Percentiles rank a stretch among this genome's conserved stretches.
phyloP scores from a whole-genome alignment of 2,797 vertebrate genomes.

The Syngnathus acus region DNA sequence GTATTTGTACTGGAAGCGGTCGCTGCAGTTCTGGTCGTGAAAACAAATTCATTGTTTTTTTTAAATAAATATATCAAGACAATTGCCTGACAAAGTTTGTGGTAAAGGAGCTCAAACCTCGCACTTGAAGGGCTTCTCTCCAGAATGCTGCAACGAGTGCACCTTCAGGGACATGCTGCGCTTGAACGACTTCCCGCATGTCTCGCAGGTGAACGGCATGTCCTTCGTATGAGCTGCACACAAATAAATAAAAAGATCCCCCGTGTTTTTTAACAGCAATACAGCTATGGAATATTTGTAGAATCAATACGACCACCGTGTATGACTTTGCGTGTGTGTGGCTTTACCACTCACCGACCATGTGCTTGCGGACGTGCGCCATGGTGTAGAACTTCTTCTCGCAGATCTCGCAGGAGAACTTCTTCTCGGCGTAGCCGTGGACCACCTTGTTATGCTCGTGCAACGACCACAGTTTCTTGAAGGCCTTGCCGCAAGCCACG shows the following conservation, averaged over 20 bases:
- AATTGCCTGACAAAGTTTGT: too few species aligned
- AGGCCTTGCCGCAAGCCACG: constrained; percentile 94
- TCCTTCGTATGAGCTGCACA: constrained; percentile 91
- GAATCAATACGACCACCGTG: too few species aligned
- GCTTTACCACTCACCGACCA: constrained; percentile 84
- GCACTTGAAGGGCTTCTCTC: constrained; percentile 95
- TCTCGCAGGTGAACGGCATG: constrained; percentile 99
- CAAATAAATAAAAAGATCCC: too few species aligned
- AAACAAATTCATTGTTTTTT: too few species aligned
- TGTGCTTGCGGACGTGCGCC: constrained; percentile 97
- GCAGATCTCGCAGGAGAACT: constrained; percentile 96
- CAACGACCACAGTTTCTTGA: constrained; percentile 98
- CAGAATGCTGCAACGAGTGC: constrained; percentile 94
- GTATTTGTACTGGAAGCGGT: constrained; percentile 95
- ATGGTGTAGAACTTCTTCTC: constrained; percentile 99
- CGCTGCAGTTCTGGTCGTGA: constrained; percentile 76
- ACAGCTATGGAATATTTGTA: too few species aligned
- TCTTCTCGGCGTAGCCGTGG: constrained; percentile 95
- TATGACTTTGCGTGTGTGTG: too few species aligned
- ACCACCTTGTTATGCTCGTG: constrained; percentile 98
- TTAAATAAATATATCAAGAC: too few species aligned
- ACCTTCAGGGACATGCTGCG: constrained; percentile 98
- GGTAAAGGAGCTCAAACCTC: constrained; percentile 69
- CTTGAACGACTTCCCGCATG: constrained; percentile 97
- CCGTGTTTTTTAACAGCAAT: too few species aligned